Percentiles rank a stretch among this genome's conserved stretches.
Evolutionary conservation across 2,888 invertebrate genomes (phyloP).

Genomic region (Sphaeridia pumilis): DNA sequence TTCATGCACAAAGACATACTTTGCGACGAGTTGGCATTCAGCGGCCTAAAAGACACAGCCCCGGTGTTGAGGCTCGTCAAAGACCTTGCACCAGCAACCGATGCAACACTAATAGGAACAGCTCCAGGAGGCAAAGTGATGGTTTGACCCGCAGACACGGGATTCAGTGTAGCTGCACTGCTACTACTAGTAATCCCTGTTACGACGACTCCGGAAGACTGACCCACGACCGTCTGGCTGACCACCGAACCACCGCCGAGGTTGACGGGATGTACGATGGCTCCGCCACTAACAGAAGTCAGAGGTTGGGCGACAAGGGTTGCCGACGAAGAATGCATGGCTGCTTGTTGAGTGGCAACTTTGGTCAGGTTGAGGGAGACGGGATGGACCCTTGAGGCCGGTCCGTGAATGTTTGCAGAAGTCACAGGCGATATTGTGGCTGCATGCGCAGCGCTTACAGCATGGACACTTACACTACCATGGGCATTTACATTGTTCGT

Average conservation of each 20-base stretch:
- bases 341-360: background rate
- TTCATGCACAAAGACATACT: conserved; percentile 6
- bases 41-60: conserved; percentile 5
- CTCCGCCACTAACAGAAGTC: background rate
- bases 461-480: background rate
- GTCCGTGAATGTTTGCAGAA: background rate
- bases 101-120: conserved; percentile 6
- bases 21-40: conserved; percentile 5
- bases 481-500: background rate
- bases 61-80: conserved; percentile 10
- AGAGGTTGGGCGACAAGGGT: background rate
- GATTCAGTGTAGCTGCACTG: background rate
- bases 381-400: background rate
- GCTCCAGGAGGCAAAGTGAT: conserved; percentile 3
- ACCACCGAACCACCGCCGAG: background rate
- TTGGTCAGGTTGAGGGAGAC: background rate
- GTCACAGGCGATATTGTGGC: background rate
- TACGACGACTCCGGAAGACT: background rate
- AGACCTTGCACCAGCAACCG: conserved; percentile 8
- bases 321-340: background rate
- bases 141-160: background rate
- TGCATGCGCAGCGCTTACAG: background rate
- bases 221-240: background rate
- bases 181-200: background rate
- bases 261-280: conserved; percentile 1